Percentiles rank a stretch among this genome's conserved stretches.
These are phyloP conservation scores for Cotesia congregata DNA, from an alignment of 2,888 invertebrate genomes.

Conservation along the genomic window DNA sequence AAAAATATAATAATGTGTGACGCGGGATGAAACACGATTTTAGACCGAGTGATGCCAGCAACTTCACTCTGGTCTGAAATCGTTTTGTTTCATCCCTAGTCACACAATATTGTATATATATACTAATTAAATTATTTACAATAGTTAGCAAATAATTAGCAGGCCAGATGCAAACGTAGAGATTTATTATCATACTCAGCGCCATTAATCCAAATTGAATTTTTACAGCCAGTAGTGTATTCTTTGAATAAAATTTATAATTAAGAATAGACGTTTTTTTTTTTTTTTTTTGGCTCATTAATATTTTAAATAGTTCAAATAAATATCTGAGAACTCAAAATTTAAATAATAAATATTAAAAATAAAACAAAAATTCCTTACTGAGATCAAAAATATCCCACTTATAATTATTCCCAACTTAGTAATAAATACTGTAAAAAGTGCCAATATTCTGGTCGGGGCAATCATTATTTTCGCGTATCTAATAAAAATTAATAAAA, in stretches of 20 bases:
- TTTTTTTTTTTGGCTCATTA: too few species aligned
- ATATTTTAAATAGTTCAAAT: too few species aligned
- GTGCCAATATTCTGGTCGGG: constrained; percentile 37
- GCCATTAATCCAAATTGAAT: constrained; percentile 41
- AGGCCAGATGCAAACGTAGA: constrained; percentile 46
- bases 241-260: constrained; percentile 25
- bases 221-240: constrained; percentile 42
- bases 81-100: too few species aligned
- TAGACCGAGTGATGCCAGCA: too few species aligned
- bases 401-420: constrained; percentile 34
- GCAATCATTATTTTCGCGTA: constrained; percentile 32
- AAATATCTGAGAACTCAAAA: too few species aligned
- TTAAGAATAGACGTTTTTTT: background rate
- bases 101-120: too few species aligned
- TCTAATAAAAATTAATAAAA: background rate
- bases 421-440: constrained; percentile 27
- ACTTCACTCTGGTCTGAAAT: too few species aligned
- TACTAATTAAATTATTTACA: too few species aligned
- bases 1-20: too few species aligned
- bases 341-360: too few species aligned
- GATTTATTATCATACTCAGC: constrained; percentile 28
- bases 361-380: constrained; percentile 28
- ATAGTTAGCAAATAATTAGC: constrained; percentile 45
- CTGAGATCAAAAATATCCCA: constrained; percentile 40
- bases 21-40: too few species aligned